phyloP scores from a whole-genome alignment of 64 coral and sea anemone species.

The Pocillopora damicornis region DNA sequence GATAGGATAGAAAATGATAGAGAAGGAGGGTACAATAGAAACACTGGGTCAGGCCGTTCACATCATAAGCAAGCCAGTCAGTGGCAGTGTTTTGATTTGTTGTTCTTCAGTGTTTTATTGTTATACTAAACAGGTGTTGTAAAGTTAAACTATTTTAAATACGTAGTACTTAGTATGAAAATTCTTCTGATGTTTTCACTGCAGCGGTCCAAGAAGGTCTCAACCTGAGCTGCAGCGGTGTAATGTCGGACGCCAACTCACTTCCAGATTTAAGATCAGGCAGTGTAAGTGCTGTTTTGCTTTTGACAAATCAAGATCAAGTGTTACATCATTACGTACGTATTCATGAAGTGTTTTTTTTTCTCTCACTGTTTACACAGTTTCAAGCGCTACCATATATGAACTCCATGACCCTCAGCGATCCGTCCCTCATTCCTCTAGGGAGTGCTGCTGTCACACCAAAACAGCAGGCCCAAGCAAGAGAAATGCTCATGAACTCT shows the following conservation, averaged over 20 bases:
- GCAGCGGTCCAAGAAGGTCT: constrained; percentile 75
- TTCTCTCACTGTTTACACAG: not conserved
- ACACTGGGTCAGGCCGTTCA: too few relatives aligned
- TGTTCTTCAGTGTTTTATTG: too few relatives aligned
- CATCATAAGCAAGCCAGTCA: too few relatives aligned
- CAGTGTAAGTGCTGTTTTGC: constrained; percentile 56
- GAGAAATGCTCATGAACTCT: constrained; percentile 84
- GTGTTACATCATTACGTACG: not conserved
- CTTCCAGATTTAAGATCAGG: constrained; percentile 70
- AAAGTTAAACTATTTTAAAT: too few relatives aligned
- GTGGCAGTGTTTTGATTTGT: too few relatives aligned
- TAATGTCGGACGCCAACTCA: constrained; percentile 70
- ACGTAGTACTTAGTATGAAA: not conserved
- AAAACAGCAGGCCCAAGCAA: constrained; percentile 61
- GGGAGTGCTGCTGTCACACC: constrained; percentile 52
- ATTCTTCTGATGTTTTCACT: not conserved
- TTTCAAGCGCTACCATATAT: constrained; percentile 79
- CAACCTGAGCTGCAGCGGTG: constrained; percentile 50
- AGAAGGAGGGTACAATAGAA: too few relatives aligned
- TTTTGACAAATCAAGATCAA: not conserved
- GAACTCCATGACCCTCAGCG: constrained; percentile 66
- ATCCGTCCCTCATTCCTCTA: constrained; percentile 57
- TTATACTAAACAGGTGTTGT: too few relatives aligned
- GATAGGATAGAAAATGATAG: too few relatives aligned
- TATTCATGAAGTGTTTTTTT: too few relatives aligned